Evolutionary conservation across 2,888 invertebrate species (phyloP).

Genomic region (Buathra laborator): DNA sequence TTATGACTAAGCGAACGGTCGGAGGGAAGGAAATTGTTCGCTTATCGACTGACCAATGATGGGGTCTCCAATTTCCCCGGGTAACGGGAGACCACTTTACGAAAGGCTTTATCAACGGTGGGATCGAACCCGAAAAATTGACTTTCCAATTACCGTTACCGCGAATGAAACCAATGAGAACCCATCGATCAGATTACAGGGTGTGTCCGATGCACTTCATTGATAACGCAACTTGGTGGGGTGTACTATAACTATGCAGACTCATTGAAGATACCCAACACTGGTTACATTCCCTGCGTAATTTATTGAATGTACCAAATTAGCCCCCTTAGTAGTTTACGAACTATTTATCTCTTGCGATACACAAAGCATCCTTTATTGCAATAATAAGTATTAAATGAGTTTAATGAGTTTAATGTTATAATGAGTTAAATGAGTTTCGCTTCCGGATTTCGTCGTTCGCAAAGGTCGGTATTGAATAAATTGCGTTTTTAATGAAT

Average conservation of each 20-base stretch:
- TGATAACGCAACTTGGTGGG: background rate
- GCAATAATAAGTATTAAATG: no score
- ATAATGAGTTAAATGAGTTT: no score
- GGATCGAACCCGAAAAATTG: background rate
- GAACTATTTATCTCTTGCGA: no score
- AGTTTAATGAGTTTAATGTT: no score
- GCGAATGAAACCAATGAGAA: background rate
- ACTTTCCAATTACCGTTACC: background rate
- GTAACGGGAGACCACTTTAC: background rate
- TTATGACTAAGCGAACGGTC: background rate
- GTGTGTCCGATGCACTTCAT: background rate
- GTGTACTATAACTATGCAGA: background rate
- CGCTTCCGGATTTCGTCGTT: no score
- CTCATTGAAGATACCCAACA: background rate
- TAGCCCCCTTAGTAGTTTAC: background rate
- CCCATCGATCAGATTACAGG: slow-evolving; percentile 9
- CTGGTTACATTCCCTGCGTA: background rate
- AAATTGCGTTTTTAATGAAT: no score
- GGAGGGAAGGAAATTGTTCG: background rate
- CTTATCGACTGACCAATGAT: background rate
- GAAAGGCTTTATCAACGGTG: background rate
- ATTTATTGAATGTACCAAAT: background rate
- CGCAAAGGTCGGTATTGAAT: no score
- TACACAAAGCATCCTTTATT: no score
- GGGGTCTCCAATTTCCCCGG: slow-evolving; percentile 9